These are phyloP conservation scores for Umimayanthus chanpuru DNA, from an alignment of 92 coral and sea anemone genomes.

Conservation along the genomic window DNA sequence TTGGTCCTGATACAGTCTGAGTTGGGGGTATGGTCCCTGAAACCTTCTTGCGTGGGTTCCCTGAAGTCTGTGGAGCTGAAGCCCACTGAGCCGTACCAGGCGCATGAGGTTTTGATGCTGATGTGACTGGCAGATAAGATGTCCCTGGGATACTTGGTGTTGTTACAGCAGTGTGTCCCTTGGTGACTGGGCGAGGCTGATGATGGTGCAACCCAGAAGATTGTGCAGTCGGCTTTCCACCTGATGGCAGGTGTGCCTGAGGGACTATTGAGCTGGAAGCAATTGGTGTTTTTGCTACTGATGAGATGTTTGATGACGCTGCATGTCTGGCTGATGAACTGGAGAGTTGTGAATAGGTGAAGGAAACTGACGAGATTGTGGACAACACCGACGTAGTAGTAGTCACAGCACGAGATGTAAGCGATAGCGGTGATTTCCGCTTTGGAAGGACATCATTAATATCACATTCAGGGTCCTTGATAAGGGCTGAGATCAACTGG, in stretches of 20 bases:
- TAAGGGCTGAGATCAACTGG: constrained; percentile 92
- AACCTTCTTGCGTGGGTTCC: constrained; percentile 67
- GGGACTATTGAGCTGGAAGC: constrained; percentile 31
- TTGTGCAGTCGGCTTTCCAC: constrained; percentile 31
- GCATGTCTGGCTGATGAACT: constrained; percentile 61
- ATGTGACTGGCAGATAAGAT: background rate
- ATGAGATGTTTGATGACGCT: constrained; percentile 37
- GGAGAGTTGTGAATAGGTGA: constrained; percentile 49
- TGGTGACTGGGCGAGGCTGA: constrained; percentile 12
- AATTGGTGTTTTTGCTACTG: constrained; percentile 60
- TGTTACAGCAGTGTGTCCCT: constrained; percentile 36
- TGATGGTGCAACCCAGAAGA: constrained; percentile 41
- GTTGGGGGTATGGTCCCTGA: constrained; percentile 51
- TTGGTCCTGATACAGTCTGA: constrained; percentile 45
- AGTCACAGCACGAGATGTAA: constrained; percentile 54
- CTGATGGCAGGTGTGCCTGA: constrained; percentile 1
- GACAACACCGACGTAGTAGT: constrained; percentile 66
- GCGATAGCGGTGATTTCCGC: constrained; percentile 77
- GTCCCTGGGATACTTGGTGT: constrained; percentile 29
- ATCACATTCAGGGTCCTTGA: constrained; percentile 98
- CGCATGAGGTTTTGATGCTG: constrained; percentile 62
- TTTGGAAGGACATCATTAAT: constrained; percentile 97
- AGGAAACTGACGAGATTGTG: constrained; percentile 63
- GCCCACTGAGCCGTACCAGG: constrained; percentile 99
- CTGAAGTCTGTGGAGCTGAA: constrained; percentile 63